A percentile compares a stretch with the other conserved stretches of the same genome.
phyloP scores from a whole-genome alignment of 1,140 invertebrate species.

The Temnothorax longispinosus region DNA sequence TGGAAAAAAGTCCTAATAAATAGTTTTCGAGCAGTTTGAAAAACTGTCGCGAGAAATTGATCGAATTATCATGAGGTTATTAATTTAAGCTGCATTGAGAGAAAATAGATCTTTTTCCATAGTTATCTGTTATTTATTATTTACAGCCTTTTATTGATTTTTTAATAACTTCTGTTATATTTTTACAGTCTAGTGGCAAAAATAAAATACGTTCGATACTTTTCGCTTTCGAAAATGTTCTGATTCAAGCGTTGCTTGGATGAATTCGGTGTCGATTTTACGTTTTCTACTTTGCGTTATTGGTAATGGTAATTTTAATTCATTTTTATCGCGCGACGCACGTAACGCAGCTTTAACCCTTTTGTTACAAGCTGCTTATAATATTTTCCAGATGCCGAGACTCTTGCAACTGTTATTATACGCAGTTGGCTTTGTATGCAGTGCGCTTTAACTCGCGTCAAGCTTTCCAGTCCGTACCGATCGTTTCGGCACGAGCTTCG shows the following conservation, averaged over 20 bases:
- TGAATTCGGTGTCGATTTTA: neutral
- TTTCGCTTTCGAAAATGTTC: neutral
- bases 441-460: conserved; percentile 25
- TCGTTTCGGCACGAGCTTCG: neutral
- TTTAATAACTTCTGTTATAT: neutral
- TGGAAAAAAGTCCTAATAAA: neutral
- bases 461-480: conserved; percentile 13
- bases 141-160: neutral
- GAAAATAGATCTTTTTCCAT: neutral
- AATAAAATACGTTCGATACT: neutral
- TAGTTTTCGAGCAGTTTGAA: neutral
- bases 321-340: neutral
- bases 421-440: neutral
- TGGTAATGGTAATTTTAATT: neutral
- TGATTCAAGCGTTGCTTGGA: neutral
- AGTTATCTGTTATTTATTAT: neutral
- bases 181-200: neutral
- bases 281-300: neutral
- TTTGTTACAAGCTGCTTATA: neutral
- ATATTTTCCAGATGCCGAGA: conserved; percentile 14
- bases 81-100: neutral
- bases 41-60: neutral
- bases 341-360: neutral
- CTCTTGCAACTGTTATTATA: neutral
- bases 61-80: neutral